These are phyloP conservation scores for Varanus komodoensis DNA, from an alignment of 2,113 vertebrate species.

Conservation along the genomic window DNA sequence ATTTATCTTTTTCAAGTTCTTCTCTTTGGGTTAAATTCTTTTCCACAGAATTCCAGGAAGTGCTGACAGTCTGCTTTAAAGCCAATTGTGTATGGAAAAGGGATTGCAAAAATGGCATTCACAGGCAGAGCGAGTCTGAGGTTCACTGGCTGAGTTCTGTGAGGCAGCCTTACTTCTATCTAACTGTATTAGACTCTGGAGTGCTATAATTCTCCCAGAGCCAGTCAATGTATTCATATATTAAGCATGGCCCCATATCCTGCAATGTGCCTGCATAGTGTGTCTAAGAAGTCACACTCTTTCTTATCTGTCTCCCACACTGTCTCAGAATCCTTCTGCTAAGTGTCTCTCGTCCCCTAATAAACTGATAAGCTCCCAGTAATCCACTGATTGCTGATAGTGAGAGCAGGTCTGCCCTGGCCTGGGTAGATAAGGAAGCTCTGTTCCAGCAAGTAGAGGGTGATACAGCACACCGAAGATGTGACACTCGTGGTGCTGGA, in stretches of 20 bases:
- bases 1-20: neutral
- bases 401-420: conserved; percentile 35
- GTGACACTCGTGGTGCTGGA: neutral
- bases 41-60: neutral
- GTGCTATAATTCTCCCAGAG: neutral
- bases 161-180: accelerated
- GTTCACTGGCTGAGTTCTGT: accelerated
- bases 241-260: accelerated
- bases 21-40: neutral
- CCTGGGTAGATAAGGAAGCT: conserved; percentile 59
- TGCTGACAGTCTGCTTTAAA: neutral
- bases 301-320: conserved; percentile 59
- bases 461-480: conserved; percentile 14
- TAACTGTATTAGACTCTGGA: accelerated
- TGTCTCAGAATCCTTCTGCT: conserved; percentile 65
- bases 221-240: accelerated
- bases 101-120: accelerated
- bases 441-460: neutral
- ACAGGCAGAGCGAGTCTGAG: neutral
- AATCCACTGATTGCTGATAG: conserved; percentile 53
- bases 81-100: neutral
- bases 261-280: neutral
- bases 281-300: conserved; percentile 5
- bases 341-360: conserved; percentile 64
- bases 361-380: conserved; percentile 59